Evolutionary conservation across 92 coral and sea anemone genomes (phyloP).

Genomic region (Virgularia gustaviana): DNA sequence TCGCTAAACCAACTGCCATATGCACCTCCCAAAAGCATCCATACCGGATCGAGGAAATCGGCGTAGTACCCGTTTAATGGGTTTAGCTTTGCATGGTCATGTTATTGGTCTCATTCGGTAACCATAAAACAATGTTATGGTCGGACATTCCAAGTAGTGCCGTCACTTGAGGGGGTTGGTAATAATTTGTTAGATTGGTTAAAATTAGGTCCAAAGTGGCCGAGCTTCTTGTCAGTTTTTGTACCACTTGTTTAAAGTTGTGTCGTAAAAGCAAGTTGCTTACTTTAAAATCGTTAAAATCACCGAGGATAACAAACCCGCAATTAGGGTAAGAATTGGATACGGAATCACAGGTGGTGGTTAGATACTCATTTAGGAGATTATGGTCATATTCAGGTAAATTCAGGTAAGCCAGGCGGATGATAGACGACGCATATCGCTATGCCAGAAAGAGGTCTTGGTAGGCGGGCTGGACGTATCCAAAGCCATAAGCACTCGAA

Average conservation of each 20-base stretch:
- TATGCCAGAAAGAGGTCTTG: constrained; percentile 43
- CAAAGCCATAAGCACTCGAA: constrained; percentile 40
- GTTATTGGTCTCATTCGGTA: not conserved
- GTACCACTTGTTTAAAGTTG: constrained; percentile 54
- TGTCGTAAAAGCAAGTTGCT: not conserved
- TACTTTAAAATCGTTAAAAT: constrained; percentile 30
- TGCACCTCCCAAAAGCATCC: constrained; percentile 51
- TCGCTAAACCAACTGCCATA: constrained; percentile 33
- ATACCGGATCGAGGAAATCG: constrained; percentile 42
- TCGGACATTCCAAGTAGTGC: constrained; percentile 55
- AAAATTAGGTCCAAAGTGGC: constrained; percentile 48
- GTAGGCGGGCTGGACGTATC: constrained; percentile 42
- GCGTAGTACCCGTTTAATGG: constrained; percentile 37
- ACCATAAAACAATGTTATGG: constrained; percentile 41
- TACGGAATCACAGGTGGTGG: constrained; percentile 12
- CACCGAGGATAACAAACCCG: constrained; percentile 31
- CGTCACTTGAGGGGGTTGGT: constrained; percentile 25
- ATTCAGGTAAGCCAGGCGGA: constrained; percentile 36
- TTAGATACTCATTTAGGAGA: constrained; percentile 28
- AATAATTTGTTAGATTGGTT: constrained; percentile 34
- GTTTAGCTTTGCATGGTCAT: not conserved
- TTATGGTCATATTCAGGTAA: constrained; percentile 23
- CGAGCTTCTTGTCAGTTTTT: constrained; percentile 43
- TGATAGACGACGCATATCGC: constrained; percentile 45
- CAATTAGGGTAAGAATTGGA: constrained; percentile 24